Percentiles rank a stretch among this genome's conserved stretches.
Evolutionary conservation across 2,888 invertebrate genomes (phyloP).

Genomic region (Anarsia innoxiella): DNA sequence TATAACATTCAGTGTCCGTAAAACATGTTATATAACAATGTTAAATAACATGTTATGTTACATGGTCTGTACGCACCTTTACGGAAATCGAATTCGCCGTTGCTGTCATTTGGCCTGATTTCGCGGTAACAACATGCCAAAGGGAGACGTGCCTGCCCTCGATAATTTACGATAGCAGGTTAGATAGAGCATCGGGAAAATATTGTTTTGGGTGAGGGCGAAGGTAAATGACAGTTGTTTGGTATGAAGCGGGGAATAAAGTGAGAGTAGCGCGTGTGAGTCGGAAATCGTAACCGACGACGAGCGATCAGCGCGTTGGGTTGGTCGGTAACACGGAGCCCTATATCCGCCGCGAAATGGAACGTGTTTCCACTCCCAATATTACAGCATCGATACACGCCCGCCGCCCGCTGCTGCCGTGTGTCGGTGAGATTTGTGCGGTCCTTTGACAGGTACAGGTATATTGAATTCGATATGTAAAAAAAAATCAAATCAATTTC

Average conservation of each 20-base stretch:
- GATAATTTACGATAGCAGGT: slow-evolving; percentile 18
- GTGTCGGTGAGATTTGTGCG: background rate
- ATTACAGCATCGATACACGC: slow-evolving; percentile 31
- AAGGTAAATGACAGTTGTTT: slow-evolving; percentile 28
- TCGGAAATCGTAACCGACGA: slow-evolving; percentile 60
- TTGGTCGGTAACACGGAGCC: slow-evolving; percentile 51
- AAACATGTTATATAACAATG: too few relatives aligned
- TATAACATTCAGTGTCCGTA: too few relatives aligned
- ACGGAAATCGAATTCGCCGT: slow-evolving; percentile 29
- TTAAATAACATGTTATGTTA: too few relatives aligned
- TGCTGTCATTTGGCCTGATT: slow-evolving; percentile 25
- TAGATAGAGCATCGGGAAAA: slow-evolving; percentile 15
- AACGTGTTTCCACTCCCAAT: slow-evolving; percentile 59
- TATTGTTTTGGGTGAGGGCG: slow-evolving; percentile 28
- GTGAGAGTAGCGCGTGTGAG: slow-evolving; percentile 38
- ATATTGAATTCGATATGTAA: too few relatives aligned
- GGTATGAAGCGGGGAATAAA: slow-evolving; percentile 40
- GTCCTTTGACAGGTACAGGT: background rate
- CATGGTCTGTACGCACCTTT: too few relatives aligned
- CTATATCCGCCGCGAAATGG: slow-evolving; percentile 64
- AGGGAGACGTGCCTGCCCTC: slow-evolving; percentile 21
- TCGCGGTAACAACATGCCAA: slow-evolving; percentile 24
- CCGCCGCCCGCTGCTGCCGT: too few relatives aligned
- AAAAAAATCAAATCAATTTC: too few relatives aligned
- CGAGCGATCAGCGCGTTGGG: slow-evolving; percentile 54